Base-by-base conservation (phyloP, 2,797 vertebrate genomes). In the Sus cebifrons region DNA sequence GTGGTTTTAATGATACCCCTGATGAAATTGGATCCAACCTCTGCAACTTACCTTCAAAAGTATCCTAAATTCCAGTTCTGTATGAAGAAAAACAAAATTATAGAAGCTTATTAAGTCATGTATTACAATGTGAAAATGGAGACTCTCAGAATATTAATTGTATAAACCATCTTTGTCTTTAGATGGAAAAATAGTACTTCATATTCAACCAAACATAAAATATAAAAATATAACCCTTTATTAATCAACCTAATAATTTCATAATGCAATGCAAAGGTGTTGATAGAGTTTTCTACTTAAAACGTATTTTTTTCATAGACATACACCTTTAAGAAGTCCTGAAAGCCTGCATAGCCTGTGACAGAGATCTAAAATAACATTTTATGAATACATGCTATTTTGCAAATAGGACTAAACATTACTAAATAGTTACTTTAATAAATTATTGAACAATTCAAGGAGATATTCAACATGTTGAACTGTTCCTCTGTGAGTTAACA, bases 1-100 rank as follows among this genome's bases (percentile, higher is more conserved):
- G 10, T 32, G 7, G 12, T 86, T 96, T 90, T 49, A 81, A 97
- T 94, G 13, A 86, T 65, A 84, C 36, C 32, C 13, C 56, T 94
- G 15, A 87, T 88, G 21, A 15, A 90, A 10, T 14, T 70, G 15
- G 20, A 17, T 13, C 29, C 15, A 92, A 89, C 12, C 11, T 75
- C 67, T 83, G 62, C 78, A 88, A 93, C 3, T 7, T 91, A 85
- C 49, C 89, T 93, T 79, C 3, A 82, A 89, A 95, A 85, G 32
- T 82, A 71, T 84, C 92, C 29, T 81, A 95, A 92, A 74, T 81
- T 56, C 49, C 10, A 91, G 2, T 74, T 92, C 5, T 52, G 60
- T 11, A 74, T 60, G 25, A 95, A 93, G 11, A 77, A 95, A 65
- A 81, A 86, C 18, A 6, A 71, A 9, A 68, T 92, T 21, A 0